Evolutionary conservation across 2,888 invertebrate species (phyloP), one percentile per base, ranked within the genome.

Genomic region (Lasioglossum pauxillum): DNA sequence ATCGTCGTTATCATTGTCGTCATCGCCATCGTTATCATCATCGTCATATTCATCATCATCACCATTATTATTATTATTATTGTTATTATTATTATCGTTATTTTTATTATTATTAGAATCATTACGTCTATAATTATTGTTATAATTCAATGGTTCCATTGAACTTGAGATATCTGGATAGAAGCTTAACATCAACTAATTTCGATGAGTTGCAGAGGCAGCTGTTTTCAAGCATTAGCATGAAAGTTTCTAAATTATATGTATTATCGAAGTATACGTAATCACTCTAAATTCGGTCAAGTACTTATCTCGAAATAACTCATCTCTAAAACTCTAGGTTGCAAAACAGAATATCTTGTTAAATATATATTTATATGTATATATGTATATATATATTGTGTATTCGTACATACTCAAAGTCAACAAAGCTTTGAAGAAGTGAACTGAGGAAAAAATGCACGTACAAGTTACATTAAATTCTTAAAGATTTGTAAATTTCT

Each of bases 191-290:
- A 41, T 60, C 27, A 81, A 78, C 76, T 78, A 86, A 75, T 81
- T 86, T 86, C 80, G 78, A 80, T 78, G 85, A 78, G 74, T 80
- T 72, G 67, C 71, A 79, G 84, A 80, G 80, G 74, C 80, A 84
- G 85, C 85, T 81, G 78, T 85, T 78, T 67, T 57, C 72, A 75
- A 78, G 80, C 75, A 64, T 64, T 80, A 80, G 23, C 69, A 75
- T 75, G 57, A 41, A 78, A 79, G 46, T 57, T 79, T 74, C 57
- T 75, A 73, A 79, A 79, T 85, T 73, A 71, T 81, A 64, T 7
- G 31, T 64, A 38, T 69, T 74, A 82, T 69, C 64, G 57, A 78
- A 69, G 60, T 44, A 46, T 53, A 19, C 67, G 53, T 76, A 75
- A 49, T 76, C 44, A 53, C 44, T 49, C 0, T 53, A 64, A n/a